Base-by-base conservation (phyloP, 1,140 invertebrate genomes). In the Drosophila sturtevanti region DNA sequence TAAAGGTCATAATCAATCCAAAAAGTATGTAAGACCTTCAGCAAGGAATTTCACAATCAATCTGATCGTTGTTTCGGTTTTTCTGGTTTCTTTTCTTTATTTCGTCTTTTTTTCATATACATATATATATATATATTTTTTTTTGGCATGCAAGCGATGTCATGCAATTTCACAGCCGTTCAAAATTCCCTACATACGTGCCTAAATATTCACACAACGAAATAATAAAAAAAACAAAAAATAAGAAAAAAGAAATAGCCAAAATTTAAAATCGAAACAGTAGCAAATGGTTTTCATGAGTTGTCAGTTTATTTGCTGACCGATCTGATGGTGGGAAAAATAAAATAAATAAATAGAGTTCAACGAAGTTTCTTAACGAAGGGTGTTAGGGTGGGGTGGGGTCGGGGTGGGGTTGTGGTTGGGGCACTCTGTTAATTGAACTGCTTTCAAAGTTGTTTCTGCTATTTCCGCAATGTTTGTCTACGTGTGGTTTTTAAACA, bases 61-160 rank as follows among this genome's bases (percentile, higher is more conserved):
- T 31, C 77, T 62, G n/a, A 4, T 61, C 21, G 9, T 16, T 35
- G 1, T 44, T 14, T 37, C 16, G 18, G 41, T 38, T 38, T 38
- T 38, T 38, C 37, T 38, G 37, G 41, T 48, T 48, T 48, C 41
- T 48, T 48, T 48, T 48, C 10, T 31, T 31, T 48, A 2, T 44
- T 44, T 18, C 2, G 6, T 44, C 18, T 18, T 10, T 48, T 31
- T 31, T 31, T 24, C 2, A 4, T n/a, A 21, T n/a, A n/a, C n/a
- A n/a, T n/a, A n/a, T n/a, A n/a, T n/a, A n/a, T n/a, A n/a, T n/a
- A n/a, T n/a, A 6, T 70, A 59, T 58, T 38, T 62, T 66, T 64
- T 64, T 74, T 82, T 85, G 79, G 79, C 79, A 89, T 87, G 82
- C 84, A 87, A 71, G 68, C 60, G 66, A 79, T 72, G 61, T 62